These are phyloP conservation scores for Polyploca ridens DNA, from an alignment of 2,888 invertebrate species.

Conservation along the genomic window DNA sequence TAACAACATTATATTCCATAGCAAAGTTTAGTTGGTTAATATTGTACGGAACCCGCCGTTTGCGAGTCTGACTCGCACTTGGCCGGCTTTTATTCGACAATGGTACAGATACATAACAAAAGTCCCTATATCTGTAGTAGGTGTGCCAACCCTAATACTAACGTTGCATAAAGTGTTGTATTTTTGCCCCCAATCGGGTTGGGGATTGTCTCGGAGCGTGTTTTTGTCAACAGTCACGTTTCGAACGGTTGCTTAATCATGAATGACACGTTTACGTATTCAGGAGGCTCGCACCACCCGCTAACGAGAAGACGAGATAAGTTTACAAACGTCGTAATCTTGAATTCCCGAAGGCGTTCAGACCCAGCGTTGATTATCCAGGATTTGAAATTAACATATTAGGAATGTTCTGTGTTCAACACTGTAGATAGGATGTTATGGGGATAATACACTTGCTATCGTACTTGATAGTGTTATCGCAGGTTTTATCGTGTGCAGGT, in stretches of 20 bases:
- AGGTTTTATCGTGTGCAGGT: too few relatives aligned
- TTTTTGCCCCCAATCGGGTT: conserved; percentile 46
- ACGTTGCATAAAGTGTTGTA: conserved; percentile 24
- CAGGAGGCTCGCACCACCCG: conserved; percentile 69
- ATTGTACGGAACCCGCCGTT: too few relatives aligned
- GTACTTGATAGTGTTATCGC: not conserved
- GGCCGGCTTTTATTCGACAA: too few relatives aligned
- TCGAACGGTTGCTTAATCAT: conserved; percentile 74
- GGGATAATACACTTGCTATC: conserved; percentile 15
- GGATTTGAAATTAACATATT: conserved; percentile 79
- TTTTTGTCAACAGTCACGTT: conserved; percentile 76
- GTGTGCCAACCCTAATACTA: conserved; percentile 1
- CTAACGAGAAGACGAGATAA: conserved; percentile 82
- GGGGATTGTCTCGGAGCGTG: conserved; percentile 54
- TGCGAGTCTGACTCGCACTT: too few relatives aligned
- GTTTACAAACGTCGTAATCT: conserved; percentile 79
- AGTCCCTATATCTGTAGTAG: not conserved
- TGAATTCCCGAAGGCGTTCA: conserved; percentile 73
- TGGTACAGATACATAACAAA: not conserved
- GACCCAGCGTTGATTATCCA: conserved; percentile 76
- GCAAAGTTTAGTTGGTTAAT: too few relatives aligned
- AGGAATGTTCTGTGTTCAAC: conserved; percentile 53
- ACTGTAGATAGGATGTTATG: conserved; percentile 33
- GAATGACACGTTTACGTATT: conserved; percentile 81
- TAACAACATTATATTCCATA: too few relatives aligned